Evolutionary conservation across 2,113 vertebrate genomes (phyloP).

Genomic region (Naja naja): DNA sequence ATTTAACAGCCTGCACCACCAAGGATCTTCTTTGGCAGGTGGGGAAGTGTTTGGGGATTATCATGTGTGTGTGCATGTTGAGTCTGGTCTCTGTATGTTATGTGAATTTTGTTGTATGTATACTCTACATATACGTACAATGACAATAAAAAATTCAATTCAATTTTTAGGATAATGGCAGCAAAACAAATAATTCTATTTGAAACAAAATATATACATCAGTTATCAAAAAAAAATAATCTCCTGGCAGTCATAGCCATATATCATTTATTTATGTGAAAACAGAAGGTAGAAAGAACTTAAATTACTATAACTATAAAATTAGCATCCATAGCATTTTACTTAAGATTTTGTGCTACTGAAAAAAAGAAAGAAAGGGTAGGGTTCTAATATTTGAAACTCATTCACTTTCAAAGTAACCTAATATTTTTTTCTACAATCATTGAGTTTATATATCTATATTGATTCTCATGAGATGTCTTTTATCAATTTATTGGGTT

Average conservation of each 20-base stretch:
- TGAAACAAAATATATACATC: background rate
- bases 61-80: too few relatives aligned
- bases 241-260: background rate
- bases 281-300: background rate
- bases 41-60: too few relatives aligned
- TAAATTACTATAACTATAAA: background rate
- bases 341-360: background rate
- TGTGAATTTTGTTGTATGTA: too few relatives aligned
- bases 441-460: background rate
- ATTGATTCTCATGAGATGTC: background rate
- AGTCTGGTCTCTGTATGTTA: too few relatives aligned
- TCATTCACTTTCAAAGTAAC: background rate
- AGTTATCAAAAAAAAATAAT: background rate
- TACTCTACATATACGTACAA: too few relatives aligned
- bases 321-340: background rate
- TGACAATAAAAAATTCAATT: too few relatives aligned
- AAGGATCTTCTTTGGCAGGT: too few relatives aligned
- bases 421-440: constrained; percentile 4
- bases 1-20: too few relatives aligned
- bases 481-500: background rate
- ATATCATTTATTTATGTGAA: background rate
- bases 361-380: background rate
- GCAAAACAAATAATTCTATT: background rate
- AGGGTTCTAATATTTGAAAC: background rate
- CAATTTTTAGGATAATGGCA: background rate